Evolutionary conservation across 1,140 invertebrate species (phyloP).

Genomic region (Bombus pascuorum): DNA sequence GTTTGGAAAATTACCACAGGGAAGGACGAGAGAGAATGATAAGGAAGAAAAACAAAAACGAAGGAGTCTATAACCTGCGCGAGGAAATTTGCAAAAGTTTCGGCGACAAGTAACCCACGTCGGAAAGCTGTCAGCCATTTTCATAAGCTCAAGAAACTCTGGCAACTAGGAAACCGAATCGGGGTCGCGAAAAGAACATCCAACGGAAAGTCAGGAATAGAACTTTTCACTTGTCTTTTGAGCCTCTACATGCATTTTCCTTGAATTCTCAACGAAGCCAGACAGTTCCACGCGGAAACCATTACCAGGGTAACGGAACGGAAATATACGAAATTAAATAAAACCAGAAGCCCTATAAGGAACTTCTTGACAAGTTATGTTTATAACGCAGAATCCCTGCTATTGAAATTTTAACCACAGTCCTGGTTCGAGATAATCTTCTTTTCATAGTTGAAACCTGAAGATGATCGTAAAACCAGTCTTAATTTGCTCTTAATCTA

Average conservation of each 20-base stretch:
- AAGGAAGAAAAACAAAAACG: constrained; percentile 9
- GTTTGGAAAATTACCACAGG: neutral
- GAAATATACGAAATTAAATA: neutral
- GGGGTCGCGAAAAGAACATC: constrained; percentile 34
- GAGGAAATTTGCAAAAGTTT: constrained; percentile 52
- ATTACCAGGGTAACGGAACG: neutral
- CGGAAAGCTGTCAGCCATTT: constrained; percentile 57
- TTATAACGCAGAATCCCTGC: neutral
- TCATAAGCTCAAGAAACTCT: constrained; percentile 58
- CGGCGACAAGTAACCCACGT: constrained; percentile 56
- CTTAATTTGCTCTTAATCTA: no score
- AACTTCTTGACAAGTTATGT: neutral
- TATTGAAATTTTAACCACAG: no score
- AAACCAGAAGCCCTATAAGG: neutral
- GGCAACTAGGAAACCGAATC: constrained; percentile 52
- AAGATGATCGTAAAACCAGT: no score
- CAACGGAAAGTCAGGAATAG: constrained; percentile 10
- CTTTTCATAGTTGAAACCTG: no score
- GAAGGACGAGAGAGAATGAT: neutral
- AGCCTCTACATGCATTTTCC: constrained; percentile 6
- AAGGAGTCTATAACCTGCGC: constrained; percentile 20
- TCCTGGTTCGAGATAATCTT: no score
- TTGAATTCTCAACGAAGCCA: neutral
- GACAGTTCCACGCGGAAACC: neutral
- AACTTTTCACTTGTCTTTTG: constrained; percentile 37